Base-by-base conservation (phyloP, 2,888 invertebrate species). In the Coelinius sp. region DNA sequence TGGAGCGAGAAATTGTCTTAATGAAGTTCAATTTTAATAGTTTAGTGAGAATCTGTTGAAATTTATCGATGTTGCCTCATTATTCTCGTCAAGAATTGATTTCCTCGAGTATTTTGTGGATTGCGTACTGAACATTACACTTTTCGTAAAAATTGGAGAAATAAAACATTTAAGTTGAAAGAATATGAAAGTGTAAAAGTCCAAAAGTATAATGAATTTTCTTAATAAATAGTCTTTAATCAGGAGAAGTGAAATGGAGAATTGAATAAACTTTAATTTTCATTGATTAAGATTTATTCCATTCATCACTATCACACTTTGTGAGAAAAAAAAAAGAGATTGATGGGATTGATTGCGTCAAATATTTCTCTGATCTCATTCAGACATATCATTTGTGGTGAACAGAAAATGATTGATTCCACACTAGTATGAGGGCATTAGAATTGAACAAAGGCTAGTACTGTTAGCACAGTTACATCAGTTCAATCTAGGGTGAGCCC, bases 381-480 rank as follows among this genome's bases (percentile, higher is more conserved):
- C 25, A 24, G 25, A 27, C 12, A 2, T 17, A 20, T 35, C 35
- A 17, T 31, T 59, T 17, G 35, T 31, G 27, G 27, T 59, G 59
- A 35, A 24, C 52, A 25, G 27, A 27, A 59, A 59, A 35, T 59
- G 59, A 59, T 59, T 59, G 59, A 59, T 59, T 59, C 35, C 59
- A 31, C 35, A 20, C 31, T 17, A 35, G 59, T 31, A 35, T 35
- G n/a, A 6, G n/a, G 0, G 1, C 31, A 31, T 56, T 31, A 59
- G 3, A 12, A 17, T 7, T 17, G 59, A 59, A 59, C 59, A 59
- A 59, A 59, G 59, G 35, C 31, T 1, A 59, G 35, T 56, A 31
- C 27, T 56, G 56, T 59, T 59, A 27, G 56, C 25, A 27, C 56
- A 56, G 56, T 56, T 56, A 56, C 56, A 56, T 56, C 56, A 56